These are phyloP conservation scores for Catharus bicknelli DNA, from an alignment of 2,113 vertebrate species.

Conservation along the genomic window DNA sequence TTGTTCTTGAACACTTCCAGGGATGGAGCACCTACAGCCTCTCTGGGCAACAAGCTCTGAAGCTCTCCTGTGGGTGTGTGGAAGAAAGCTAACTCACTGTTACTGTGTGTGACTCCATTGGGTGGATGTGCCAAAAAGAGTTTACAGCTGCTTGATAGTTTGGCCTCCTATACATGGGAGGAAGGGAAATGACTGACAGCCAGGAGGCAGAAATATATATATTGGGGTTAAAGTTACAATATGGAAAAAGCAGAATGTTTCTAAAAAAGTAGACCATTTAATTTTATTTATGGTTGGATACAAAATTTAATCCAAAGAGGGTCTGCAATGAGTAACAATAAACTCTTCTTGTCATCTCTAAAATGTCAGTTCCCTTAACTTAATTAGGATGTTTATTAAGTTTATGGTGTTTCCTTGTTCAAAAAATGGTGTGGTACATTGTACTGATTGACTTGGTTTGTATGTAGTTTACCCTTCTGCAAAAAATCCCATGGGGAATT, in stretches of 20 bases:
- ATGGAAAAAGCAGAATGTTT: neutral
- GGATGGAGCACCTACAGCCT: neutral
- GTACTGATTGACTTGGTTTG: neutral
- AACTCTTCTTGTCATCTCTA: neutral
- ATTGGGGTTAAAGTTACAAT: neutral
- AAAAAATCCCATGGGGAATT: neutral
- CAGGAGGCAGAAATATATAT: neutral
- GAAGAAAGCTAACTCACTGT: neutral
- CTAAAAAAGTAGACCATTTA: neutral
- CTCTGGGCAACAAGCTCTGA: neutral
- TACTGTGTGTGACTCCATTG: accelerated
- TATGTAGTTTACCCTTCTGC: neutral
- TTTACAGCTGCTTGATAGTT: neutral
- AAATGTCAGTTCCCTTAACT: neutral
- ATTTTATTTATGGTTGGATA: neutral
- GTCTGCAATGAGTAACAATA: neutral
- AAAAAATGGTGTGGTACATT: neutral
- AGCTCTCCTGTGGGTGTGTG: neutral
- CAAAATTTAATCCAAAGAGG: neutral
- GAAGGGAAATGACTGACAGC: neutral
- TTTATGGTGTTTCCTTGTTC: neutral
- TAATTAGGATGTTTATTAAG: neutral
- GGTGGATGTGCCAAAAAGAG: neutral
- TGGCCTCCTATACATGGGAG: neutral
- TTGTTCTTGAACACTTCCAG: neutral